Evolutionary conservation across 2,797 vertebrate species (phyloP).

Genomic region (Hippopotamyrus pictus): DNA sequence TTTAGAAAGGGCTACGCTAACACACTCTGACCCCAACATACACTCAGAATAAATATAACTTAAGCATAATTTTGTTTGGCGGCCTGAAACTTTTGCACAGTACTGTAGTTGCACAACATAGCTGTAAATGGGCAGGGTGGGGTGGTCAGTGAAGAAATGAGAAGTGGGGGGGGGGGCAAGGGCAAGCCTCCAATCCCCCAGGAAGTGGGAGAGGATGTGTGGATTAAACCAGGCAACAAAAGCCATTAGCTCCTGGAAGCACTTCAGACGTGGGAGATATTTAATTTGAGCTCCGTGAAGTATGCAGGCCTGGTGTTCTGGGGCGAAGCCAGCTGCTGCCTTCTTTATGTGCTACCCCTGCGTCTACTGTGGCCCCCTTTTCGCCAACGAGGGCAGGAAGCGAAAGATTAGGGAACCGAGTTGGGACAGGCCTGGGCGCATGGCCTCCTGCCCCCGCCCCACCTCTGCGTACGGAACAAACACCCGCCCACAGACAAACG

Average conservation of each 20-base stretch:
- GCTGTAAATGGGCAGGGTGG: not conserved
- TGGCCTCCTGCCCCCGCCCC: constrained; percentile 29
- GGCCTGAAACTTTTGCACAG: not conserved
- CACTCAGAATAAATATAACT: not conserved
- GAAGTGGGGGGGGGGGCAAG: constrained; percentile 44
- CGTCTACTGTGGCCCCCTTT: constrained; percentile 41
- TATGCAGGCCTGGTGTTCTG: constrained; percentile 64
- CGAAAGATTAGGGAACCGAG: constrained; percentile 65
- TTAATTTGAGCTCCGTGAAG: constrained; percentile 74
- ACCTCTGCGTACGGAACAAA: constrained; percentile 23
- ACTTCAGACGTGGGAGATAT: constrained; percentile 71
- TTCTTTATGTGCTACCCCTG: constrained; percentile 56
- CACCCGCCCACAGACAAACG: not conserved
- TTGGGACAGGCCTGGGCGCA: constrained; percentile 54
- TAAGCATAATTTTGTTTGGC: not conserved
- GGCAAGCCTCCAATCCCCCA: constrained; percentile 55
- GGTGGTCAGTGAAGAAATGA: constrained; percentile 22
- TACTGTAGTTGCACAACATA: constrained; percentile 15
- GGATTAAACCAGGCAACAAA: constrained; percentile 77
- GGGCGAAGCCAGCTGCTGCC: constrained; percentile 54
- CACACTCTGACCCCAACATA: not conserved
- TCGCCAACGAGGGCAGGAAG: constrained; percentile 53
- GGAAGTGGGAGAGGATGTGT: constrained; percentile 77
- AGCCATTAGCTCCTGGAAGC: constrained; percentile 71
- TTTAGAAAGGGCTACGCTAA: not conserved